Conservation (phyloP, 2,888 invertebrate genomes). For the Adelphocoris suturalis region DNA sequence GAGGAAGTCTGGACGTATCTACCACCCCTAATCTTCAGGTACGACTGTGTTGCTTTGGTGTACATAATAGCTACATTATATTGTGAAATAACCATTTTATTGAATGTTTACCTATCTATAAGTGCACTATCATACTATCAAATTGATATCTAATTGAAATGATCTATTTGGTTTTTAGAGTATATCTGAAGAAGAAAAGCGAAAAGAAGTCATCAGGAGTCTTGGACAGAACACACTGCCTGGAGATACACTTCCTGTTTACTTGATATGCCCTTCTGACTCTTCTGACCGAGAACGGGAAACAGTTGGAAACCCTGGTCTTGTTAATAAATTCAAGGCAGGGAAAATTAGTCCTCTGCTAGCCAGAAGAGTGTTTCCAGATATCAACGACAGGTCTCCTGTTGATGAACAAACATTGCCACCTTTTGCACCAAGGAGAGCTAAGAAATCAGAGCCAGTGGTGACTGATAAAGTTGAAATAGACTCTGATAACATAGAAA, state of each 20-base stretch:
- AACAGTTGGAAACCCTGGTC: constrained; percentile 58
- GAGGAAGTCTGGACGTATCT: constrained; percentile 78
- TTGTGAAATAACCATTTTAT: too few species aligned
- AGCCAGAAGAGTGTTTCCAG: constrained; percentile 74
- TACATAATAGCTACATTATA: too few species aligned
- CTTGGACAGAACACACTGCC: constrained; percentile 80
- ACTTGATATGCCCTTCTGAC: constrained; percentile 80
- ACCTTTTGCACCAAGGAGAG: constrained; percentile 77
- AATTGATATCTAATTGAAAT: too few species aligned
- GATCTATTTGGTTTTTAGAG: constrained; percentile 77
- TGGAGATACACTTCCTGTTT: constrained; percentile 82
- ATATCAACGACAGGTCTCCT: constrained; percentile 78
- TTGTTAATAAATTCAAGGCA: constrained; percentile 73
- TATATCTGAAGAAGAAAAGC: constrained; percentile 84
- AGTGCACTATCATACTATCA: too few species aligned
- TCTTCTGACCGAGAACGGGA: constrained; percentile 67
- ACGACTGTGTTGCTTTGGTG: constrained; percentile 71
- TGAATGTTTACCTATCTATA: too few species aligned
- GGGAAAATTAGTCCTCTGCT: constrained; percentile 75
- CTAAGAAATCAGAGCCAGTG: constrained; percentile 74
- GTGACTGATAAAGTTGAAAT: constrained; percentile 87
- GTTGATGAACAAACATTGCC: constrained; percentile 78
- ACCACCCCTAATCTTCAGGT: constrained; percentile 79
- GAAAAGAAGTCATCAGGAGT: constrained; percentile 82
- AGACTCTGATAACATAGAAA: constrained; percentile 94